phyloP scores from a whole-genome alignment of 2,113 vertebrate species.

The Ranitomeya imitator region DNA sequence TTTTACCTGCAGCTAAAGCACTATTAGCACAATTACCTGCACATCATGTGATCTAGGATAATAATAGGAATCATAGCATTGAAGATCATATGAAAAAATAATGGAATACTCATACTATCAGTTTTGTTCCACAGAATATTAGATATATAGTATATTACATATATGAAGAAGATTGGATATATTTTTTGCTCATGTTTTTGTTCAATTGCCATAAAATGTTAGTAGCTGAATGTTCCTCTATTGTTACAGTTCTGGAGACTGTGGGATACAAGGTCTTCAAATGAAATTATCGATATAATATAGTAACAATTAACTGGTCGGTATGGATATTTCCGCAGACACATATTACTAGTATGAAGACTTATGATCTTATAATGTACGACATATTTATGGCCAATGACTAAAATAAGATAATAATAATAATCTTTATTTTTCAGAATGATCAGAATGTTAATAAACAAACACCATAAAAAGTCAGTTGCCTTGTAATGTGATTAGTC shows the following conservation, averaged over 20 bases:
- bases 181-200: no score
- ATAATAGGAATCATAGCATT: neutral
- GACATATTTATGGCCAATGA: neutral
- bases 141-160: no score
- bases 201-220: no score
- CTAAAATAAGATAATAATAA: neutral
- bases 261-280: no score
- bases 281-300: neutral
- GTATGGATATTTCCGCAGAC: neutral
- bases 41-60: neutral
- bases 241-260: no score
- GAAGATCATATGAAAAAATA: neutral
- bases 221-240: no score
- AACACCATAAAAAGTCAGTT: slow-evolving; percentile 13
- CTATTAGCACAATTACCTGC: neutral
- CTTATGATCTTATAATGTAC: neutral
- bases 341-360: neutral
- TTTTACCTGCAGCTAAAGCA: neutral
- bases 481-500: slow-evolving; percentile 55
- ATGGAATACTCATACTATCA: no score
- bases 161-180: no score
- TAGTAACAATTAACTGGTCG: neutral
- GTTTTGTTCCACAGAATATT: no score
- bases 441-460: neutral
- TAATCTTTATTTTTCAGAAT: no score